Conservation (phyloP, 2,888 invertebrate species). For the Amphipyra tragopoginis region DNA sequence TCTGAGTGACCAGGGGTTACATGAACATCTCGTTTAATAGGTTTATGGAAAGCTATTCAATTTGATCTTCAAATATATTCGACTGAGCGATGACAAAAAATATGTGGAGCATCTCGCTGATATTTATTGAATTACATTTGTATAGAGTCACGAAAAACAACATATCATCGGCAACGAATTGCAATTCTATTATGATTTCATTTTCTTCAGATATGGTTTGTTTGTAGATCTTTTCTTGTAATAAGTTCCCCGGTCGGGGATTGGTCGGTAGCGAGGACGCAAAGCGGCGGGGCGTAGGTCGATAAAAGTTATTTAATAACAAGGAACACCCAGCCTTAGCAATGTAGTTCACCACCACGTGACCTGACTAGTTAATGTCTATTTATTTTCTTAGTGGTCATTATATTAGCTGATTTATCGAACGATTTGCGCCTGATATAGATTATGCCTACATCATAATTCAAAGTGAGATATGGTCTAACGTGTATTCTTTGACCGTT, state of each 20-base stretch:
- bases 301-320: conserved; percentile 88
- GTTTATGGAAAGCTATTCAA: no score
- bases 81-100: no score
- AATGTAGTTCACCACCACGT: conserved; percentile 66
- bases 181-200: conserved; percentile 49
- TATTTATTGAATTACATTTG: conserved; percentile 2
- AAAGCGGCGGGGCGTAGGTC: conserved; percentile 72
- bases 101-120: background rate
- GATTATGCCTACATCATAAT: conserved; percentile 4
- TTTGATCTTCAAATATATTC: no score
- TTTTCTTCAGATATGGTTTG: conserved; percentile 49
- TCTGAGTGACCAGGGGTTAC: no score
- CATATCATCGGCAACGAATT: conserved; percentile 19
- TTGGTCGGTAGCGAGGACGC: conserved; percentile 60
- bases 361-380: conserved; percentile 66
- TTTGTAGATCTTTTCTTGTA: conserved; percentile 63
- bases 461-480: conserved; percentile 7
- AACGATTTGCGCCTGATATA: conserved; percentile 35
- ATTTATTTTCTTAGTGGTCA: conserved; percentile 27
- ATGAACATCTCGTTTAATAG: no score
- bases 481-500: background rate
- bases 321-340: conserved; percentile 76
- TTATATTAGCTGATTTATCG: conserved; percentile 35
- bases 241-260: conserved; percentile 64
- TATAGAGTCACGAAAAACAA: conserved; percentile 7